A percentile compares a stretch with the other conserved stretches of the same genome.
Conservation (phyloP, 2,888 invertebrate genomes). For the Hydroisotoma schaefferi region DNA sequence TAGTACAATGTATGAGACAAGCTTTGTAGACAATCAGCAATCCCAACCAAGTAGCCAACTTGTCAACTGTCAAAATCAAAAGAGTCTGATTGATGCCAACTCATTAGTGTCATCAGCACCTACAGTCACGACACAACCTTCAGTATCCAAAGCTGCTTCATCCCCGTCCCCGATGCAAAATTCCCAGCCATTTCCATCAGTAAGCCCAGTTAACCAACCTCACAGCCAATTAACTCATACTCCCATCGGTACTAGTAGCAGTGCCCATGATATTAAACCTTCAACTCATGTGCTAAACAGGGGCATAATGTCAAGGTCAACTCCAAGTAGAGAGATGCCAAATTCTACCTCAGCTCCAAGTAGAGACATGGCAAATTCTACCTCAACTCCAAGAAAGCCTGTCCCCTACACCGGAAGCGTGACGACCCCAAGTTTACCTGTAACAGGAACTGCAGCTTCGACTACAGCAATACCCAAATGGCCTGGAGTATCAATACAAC, state of each 20-base stretch:
- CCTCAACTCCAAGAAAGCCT: no score
- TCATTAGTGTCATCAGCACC: no score
- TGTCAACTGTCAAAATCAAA: background rate
- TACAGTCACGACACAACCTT: no score
- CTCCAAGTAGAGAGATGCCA: slow-evolving; percentile 8
- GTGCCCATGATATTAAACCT: no score
- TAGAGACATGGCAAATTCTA: no score
- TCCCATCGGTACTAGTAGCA: no score
- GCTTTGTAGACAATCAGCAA: background rate
- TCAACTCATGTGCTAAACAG: no score
- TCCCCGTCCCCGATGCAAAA: background rate
- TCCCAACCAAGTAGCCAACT: background rate
- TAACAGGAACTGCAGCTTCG: no score
- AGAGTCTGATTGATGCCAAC: background rate
- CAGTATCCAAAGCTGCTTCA: background rate
- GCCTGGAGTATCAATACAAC: slow-evolving; percentile 37
- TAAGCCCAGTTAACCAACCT: background rate
- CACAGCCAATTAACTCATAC: background rate
- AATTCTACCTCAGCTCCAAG: no score
- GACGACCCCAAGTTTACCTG: no score
- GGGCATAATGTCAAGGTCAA: background rate
- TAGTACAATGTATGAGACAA: slow-evolving; percentile 24
- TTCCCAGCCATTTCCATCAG: background rate
- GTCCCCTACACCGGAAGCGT: no score
- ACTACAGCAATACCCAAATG: slow-evolving; percentile 35